Conservation (phyloP, 2,888 invertebrate species). For the Caenorhabditis becei region DNA sequence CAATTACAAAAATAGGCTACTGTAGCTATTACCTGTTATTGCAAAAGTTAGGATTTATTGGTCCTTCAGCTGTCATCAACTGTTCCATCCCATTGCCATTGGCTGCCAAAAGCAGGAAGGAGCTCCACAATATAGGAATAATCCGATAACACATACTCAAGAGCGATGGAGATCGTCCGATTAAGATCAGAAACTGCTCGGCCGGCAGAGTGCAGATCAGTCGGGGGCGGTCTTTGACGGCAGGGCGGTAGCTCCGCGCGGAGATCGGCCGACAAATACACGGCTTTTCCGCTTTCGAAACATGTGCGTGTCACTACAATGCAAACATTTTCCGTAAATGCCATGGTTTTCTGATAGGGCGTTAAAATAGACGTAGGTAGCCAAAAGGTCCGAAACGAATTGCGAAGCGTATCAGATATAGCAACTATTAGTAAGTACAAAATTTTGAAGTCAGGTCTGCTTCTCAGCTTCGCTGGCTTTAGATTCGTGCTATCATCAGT, state of each 20-base stretch:
- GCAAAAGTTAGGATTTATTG: conserved; percentile 76
- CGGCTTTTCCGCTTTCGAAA: conserved; percentile 62
- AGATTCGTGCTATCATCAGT: too few species aligned
- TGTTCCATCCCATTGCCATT: conserved; percentile 67
- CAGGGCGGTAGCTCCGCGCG: conserved; percentile 50
- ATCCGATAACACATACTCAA: conserved; percentile 29
- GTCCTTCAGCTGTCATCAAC: conserved; percentile 66
- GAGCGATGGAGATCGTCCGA: conserved; percentile 24
- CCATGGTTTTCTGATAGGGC: conserved; percentile 46
- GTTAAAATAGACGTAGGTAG: not conserved
- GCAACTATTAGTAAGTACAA: too few species aligned
- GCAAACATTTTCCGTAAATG: conserved; percentile 48
- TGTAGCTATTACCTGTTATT: conserved; percentile 71
- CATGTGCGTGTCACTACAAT: conserved; percentile 50
- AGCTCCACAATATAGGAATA: conserved; percentile 5
- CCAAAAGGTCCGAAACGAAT: too few species aligned
- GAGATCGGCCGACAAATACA: conserved; percentile 43
- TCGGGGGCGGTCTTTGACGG: conserved; percentile 53
- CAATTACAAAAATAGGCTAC: too few species aligned
- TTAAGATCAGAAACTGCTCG: conserved; percentile 45
- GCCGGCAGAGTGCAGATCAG: conserved; percentile 47
- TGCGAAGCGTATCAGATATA: too few species aligned
- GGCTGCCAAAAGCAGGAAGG: conserved; percentile 1
- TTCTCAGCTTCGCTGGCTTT: too few species aligned
- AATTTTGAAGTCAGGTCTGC: too few species aligned